A percentile compares a stretch with the other conserved stretches of the same genome.
Evolutionary conservation across 2,797 vertebrate genomes (phyloP).

Genomic region (Craterocephalus amniculus): DNA sequence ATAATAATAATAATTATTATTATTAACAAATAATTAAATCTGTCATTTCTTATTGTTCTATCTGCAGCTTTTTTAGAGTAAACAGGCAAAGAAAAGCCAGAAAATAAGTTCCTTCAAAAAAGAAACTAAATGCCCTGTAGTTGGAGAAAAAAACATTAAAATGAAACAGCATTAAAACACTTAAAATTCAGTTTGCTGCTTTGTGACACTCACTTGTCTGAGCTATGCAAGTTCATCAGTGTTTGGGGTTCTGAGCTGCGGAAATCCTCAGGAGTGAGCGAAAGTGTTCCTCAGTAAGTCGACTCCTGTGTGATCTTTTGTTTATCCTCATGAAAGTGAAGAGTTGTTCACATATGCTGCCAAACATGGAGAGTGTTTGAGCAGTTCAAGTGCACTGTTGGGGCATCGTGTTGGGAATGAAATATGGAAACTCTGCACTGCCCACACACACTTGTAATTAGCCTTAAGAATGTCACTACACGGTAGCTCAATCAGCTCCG

Average conservation of each 20-base stretch:
- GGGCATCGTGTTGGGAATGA: conserved; percentile 19
- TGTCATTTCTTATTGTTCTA: background rate
- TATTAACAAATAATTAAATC: no score
- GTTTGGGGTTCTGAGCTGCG: no score
- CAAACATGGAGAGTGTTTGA: conserved; percentile 11
- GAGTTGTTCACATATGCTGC: conserved; percentile 1
- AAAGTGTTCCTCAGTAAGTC: no score
- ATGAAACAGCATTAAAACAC: no score
- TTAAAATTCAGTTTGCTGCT: no score
- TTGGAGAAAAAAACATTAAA: no score
- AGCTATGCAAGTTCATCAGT: no score
- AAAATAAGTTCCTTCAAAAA: background rate
- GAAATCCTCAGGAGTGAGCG: conserved; percentile 4
- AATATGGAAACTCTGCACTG: conserved; percentile 16
- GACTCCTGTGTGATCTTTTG: no score
- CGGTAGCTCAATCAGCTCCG: background rate
- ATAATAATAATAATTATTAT: no score
- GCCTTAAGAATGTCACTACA: background rate
- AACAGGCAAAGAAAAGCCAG: background rate
- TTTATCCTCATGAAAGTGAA: conserved; percentile 3
- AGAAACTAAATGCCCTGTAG: background rate
- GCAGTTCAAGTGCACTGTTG: conserved; percentile 7
- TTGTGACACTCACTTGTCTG: no score
- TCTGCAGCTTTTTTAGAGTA: background rate
- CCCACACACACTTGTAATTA: background rate